Conservation (phyloP, 2,888 invertebrate genomes). For the Petrolisthes cinctipes region DNA sequence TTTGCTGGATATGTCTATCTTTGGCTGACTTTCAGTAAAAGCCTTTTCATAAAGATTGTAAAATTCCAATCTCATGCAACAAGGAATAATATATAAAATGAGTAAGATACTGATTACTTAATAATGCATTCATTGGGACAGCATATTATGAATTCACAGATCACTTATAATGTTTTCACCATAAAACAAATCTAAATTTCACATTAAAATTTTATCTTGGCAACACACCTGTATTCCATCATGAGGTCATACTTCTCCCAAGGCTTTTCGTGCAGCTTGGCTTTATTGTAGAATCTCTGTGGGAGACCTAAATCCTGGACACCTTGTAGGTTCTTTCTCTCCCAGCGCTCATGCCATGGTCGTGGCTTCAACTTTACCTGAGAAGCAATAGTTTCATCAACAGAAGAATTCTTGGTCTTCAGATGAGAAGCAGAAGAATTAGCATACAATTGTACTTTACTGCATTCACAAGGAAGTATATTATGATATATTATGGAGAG, state of each 20-base stretch:
- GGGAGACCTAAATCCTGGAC: slow-evolving; percentile 75
- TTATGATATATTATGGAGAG: too few relatives aligned
- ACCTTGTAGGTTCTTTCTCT: slow-evolving; percentile 82
- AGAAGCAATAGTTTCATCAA: background rate
- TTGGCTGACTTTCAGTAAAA: too few relatives aligned
- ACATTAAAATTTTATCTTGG: too few relatives aligned
- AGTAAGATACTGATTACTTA: too few relatives aligned
- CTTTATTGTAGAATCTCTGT: slow-evolving; percentile 71
- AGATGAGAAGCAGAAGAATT: background rate
- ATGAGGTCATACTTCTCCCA: slow-evolving; percentile 94
- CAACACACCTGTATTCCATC: slow-evolving; percentile 84
- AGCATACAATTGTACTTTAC: background rate
- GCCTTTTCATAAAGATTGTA: too few relatives aligned
- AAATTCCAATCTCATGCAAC: too few relatives aligned
- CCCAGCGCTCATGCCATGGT: slow-evolving; percentile 95
- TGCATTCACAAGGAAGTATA: background rate
- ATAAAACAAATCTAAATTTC: too few relatives aligned
- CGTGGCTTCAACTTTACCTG: slow-evolving; percentile 74
- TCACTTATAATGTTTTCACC: too few relatives aligned
- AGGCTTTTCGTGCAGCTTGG: slow-evolving; percentile 77
- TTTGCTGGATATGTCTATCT: too few relatives aligned
- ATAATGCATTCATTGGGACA: too few relatives aligned
- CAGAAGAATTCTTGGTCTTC: background rate
- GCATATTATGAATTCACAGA: too few relatives aligned
- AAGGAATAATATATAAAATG: too few relatives aligned